These are phyloP conservation scores for Galeopsomyia nigrocyanea DNA, from an alignment of 2,888 invertebrate genomes.

Conservation along the genomic window DNA sequence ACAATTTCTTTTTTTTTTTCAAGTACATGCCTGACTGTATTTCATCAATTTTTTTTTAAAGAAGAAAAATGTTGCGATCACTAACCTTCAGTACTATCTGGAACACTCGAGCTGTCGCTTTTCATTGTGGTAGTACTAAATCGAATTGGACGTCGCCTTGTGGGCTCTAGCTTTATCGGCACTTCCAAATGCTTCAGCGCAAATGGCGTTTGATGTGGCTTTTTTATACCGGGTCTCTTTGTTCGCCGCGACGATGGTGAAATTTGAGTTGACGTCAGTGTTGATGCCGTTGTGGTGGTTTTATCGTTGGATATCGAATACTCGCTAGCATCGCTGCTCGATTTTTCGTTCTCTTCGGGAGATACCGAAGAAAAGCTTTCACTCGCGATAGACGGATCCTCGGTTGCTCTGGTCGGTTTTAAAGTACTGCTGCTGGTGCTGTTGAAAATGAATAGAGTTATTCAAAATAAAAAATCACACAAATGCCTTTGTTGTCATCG, in stretches of 20 bases:
- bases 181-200: conserved; percentile 45
- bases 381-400: neutral
- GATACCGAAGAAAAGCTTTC: neutral
- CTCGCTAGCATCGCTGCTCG: neutral
- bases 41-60: too few species aligned
- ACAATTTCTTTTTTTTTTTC: too few species aligned
- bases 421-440: neutral
- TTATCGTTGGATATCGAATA: neutral
- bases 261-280: neutral
- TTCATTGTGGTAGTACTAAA: neutral
- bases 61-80: neutral
- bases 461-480: neutral
- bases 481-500: neutral
- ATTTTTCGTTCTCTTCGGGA: neutral
- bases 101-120: neutral
- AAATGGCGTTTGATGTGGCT: conserved; percentile 46
- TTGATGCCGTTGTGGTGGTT: conserved; percentile 7
- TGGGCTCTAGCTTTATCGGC: conserved; percentile 39
- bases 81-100: neutral
- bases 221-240: conserved; percentile 14
- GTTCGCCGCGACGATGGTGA: neutral
- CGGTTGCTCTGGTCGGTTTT: neutral
- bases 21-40: too few species aligned
- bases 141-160: conserved; percentile 14
- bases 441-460: neutral